Evolutionary conservation across 1,140 invertebrate species (phyloP).

Genomic region (Drosophila seguyi): DNA sequence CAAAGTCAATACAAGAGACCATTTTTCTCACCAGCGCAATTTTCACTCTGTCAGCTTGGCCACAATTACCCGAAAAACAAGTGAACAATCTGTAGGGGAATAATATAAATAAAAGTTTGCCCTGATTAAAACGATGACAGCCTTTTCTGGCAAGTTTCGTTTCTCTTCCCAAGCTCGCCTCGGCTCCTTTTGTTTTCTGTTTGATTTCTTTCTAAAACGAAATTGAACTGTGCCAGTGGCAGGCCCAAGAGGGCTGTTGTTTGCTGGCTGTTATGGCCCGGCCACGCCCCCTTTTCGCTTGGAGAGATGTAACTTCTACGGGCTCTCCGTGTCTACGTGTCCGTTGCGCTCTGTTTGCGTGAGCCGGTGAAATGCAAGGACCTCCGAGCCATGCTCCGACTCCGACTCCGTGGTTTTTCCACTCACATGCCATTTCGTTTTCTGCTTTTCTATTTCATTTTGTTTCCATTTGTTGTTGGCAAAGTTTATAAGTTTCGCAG

Average conservation of each 20-base stretch:
- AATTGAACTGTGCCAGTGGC: slow-evolving; percentile 78
- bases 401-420: slow-evolving; percentile 22
- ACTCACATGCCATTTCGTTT: slow-evolving; percentile 48
- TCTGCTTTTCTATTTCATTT: slow-evolving; percentile 42
- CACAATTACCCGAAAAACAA: slow-evolving; percentile 37
- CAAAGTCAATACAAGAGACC: not conserved
- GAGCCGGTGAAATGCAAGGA: slow-evolving; percentile 40
- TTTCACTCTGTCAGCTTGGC: not conserved
- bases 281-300: slow-evolving; percentile 23
- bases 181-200: slow-evolving; percentile 25
- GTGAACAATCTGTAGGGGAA: slow-evolving; percentile 34
- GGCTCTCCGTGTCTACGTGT: slow-evolving; percentile 45
- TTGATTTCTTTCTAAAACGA: slow-evolving; percentile 40
- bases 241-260: slow-evolving; percentile 64
- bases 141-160: slow-evolving; percentile 42
- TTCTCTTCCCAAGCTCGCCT: slow-evolving; percentile 26
- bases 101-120: slow-evolving; percentile 42
- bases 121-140: slow-evolving; percentile 57
- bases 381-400: slow-evolving; percentile 23
- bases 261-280: slow-evolving; percentile 42
- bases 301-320: slow-evolving; percentile 39
- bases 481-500: slow-evolving; percentile 69
- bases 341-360: slow-evolving; percentile 70
- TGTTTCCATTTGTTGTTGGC: slow-evolving; percentile 38
- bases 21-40: not conserved